These are phyloP conservation scores for Drosophila nr. fundita DNA, from an alignment of 2,888 invertebrate genomes.

Conservation along the genomic window DNA sequence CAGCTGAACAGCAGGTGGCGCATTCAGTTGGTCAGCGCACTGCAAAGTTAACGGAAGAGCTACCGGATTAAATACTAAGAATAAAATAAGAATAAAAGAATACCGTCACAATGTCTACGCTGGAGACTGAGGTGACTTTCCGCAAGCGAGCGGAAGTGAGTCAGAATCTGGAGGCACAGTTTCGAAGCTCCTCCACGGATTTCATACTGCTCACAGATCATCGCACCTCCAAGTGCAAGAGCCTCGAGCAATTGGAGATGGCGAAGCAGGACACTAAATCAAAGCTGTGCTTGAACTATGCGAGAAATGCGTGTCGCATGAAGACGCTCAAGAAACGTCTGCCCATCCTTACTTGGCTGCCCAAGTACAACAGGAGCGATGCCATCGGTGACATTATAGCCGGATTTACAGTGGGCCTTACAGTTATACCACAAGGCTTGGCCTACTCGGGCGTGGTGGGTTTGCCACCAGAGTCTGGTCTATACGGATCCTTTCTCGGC, in stretches of 20 bases:
- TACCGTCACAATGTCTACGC: conserved; percentile 68
- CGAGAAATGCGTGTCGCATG: conserved; percentile 87
- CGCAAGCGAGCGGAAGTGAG: conserved; percentile 73
- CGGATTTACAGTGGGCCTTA: conserved; percentile 94
- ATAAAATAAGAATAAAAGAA: neutral
- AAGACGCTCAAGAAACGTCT: conserved; percentile 90
- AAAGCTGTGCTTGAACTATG: conserved; percentile 41
- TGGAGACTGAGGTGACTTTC: conserved; percentile 76
- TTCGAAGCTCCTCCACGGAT: conserved; percentile 80
- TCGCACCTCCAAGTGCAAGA: conserved; percentile 74
- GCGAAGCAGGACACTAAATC: conserved; percentile 36
- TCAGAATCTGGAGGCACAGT: conserved; percentile 77
- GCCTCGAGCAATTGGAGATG: conserved; percentile 68
- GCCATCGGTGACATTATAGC: conserved; percentile 95
- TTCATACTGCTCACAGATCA: conserved; percentile 82
- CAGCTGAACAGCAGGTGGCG: conserved; percentile 44
- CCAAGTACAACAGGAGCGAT: conserved; percentile 89
- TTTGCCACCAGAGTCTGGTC: conserved; percentile 92
- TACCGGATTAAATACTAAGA: conserved; percentile 4
- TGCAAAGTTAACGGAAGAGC: conserved; percentile 19
- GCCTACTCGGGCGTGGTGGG: conserved; percentile 93
- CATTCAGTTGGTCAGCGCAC: conserved; percentile 42
- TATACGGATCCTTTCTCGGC: conserved; percentile 96
- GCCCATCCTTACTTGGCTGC: conserved; percentile 92
- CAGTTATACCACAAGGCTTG: conserved; percentile 90